These are phyloP conservation scores for Odontomyia ornata DNA, from an alignment of 2,888 invertebrate genomes.

Conservation along the genomic window DNA sequence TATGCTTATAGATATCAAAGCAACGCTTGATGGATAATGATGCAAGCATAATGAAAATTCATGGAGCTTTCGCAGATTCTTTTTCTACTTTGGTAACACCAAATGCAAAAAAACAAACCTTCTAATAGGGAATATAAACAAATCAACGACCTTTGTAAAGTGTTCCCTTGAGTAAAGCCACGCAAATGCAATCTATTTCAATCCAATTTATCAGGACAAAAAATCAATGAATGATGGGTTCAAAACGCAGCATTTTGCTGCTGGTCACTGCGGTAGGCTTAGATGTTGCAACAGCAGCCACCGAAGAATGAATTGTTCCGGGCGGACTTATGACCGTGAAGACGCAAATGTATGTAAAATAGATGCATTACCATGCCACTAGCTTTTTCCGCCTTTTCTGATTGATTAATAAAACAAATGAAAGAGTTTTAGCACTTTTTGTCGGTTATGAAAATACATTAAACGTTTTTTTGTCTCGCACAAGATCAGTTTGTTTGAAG, in stretches of 20 bases:
- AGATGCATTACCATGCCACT: not conserved
- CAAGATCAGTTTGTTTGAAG: slow-evolving; percentile 1
- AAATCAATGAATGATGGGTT: slow-evolving; percentile 15
- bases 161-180: not conserved
- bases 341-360: not conserved
- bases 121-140: not conserved
- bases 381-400: slow-evolving; percentile 1
- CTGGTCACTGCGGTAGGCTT: slow-evolving; percentile 7
- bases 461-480: not conserved
- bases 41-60: too few species aligned
- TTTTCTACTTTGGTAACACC: not conserved
- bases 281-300: not conserved
- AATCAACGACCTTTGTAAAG: slow-evolving; percentile 11
- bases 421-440: slow-evolving; percentile 38
- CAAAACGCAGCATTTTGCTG: slow-evolving; percentile 10
- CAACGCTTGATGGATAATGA: too few species aligned
- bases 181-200: slow-evolving; percentile 23
- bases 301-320: not conserved
- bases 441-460: not conserved
- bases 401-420: slow-evolving; percentile 42
- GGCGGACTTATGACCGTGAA: not conserved
- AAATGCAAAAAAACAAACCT: not conserved
- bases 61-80: not conserved
- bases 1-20: too few species aligned
- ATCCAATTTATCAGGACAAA: slow-evolving; percentile 4